phyloP scores from a whole-genome alignment of 2,888 invertebrate species.

The Cheilosia grossa region DNA sequence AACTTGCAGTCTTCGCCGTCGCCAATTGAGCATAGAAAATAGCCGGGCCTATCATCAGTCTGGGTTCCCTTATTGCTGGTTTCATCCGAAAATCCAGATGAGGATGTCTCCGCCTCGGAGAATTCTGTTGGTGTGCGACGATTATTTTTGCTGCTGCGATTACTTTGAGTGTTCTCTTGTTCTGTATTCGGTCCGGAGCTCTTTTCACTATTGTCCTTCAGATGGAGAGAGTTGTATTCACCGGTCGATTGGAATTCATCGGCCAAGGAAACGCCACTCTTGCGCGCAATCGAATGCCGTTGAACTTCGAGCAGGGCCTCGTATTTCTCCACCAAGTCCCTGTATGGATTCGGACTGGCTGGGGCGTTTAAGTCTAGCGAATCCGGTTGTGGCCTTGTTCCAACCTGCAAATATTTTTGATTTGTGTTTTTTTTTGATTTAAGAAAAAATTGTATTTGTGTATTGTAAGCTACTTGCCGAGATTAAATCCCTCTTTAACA shows the following conservation, averaged over 20 bases:
- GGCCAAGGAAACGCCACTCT: conserved; percentile 79
- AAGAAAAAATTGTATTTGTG: conserved; percentile 27
- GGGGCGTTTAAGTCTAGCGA: conserved; percentile 81
- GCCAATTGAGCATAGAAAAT: conserved; percentile 92
- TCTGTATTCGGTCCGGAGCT: conserved; percentile 46
- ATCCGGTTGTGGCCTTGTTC: conserved; percentile 77
- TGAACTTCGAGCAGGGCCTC: conserved; percentile 92
- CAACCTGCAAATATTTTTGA: conserved; percentile 76
- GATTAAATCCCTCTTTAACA: conserved; percentile 64
- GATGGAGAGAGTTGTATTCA: conserved; percentile 84
- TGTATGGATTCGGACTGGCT: conserved; percentile 87
- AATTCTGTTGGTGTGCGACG: conserved; percentile 92
- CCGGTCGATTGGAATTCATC: conserved; percentile 91
- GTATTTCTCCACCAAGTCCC: conserved; percentile 92
- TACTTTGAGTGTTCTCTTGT: conserved; percentile 80
- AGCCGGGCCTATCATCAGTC: conserved; percentile 91
- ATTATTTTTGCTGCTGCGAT: conserved; percentile 80
- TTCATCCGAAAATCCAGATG: conserved; percentile 93
- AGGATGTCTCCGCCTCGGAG: conserved; percentile 93
- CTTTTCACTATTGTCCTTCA: conserved; percentile 55
- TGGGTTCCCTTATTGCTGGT: conserved; percentile 93
- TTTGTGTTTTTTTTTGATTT: conserved; percentile 49
- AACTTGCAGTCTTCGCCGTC: conserved; percentile 94
- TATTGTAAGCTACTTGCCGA: conserved; percentile 69
- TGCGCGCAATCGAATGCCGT: conserved; percentile 86